Base-by-base conservation (phyloP, 2,888 invertebrate species). In the Magallana nippona region DNA sequence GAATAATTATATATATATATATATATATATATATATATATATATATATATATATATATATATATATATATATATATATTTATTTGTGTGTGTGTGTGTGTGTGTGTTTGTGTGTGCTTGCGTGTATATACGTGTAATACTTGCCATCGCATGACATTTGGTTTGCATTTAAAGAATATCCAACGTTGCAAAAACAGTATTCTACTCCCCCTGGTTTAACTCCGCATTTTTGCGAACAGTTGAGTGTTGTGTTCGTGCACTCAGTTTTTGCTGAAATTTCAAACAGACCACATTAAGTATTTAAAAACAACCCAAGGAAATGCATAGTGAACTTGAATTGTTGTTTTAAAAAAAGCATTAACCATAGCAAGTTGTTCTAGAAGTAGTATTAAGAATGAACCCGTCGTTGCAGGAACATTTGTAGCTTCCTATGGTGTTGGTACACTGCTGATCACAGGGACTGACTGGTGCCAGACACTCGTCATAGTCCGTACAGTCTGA, bases 351-450 rank as follows among this genome's bases (percentile, higher is more conserved):
- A 44, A 44, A 44, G 3, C 8, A 44, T 5, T 44, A 10, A 58
- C 57, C 80, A 13, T 57, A 27, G 71, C 71, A 71, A 13, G 22
- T 15, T 10, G 22, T 71, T 27, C 22, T 22, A 27, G 13, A 27
- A 15, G 71, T 71, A 15, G 27, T 13, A 17, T 82, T 84, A 1
- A 87, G 84, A 10, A 32, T 13, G 57, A 60, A 88, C 15, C 88
- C 88, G 13, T 57, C 44, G 22, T 79, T 62, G 84, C 89, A 89
- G 17, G n/a, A 56, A 82, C 89, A 89, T 55, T 63, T 81, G 79
- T 87, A 88, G 62, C 84, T 85, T n/a, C 87, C 89, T 10, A 57
- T 78, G 1, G 56, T 84, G 79, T 87, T 86, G 17, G 81, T 44
- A 79, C 88, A 87, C 19, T 57, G 19, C 17, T 78, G 78, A 62